Base-by-base conservation (phyloP, 2,888 invertebrate species). In the Trachelus troglodyta region DNA sequence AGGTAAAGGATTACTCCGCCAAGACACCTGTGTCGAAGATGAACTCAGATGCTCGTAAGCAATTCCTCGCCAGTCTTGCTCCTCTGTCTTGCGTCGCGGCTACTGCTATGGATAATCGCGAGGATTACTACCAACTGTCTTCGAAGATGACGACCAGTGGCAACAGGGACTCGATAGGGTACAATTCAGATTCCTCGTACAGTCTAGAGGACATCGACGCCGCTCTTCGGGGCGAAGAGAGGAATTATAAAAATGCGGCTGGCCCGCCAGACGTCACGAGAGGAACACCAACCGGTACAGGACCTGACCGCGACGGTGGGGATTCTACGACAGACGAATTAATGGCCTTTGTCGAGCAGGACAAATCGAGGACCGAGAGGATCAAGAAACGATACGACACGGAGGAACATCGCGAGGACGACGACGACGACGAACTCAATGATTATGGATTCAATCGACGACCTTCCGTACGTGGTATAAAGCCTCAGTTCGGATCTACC, bases 381-480 rank as follows among this genome's bases (percentile, higher is more conserved):
- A 94, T 97, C 30, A 95, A 96, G 84, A 96, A 96, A 89, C 95
- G 97, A 77, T 94, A 94, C 81, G 89, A 90, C 69, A 79, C 80
- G 6, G 89, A 88, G 11, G 86, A 84, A 12, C 81, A 81, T 11
- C 82, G 82, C 30, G 95, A 96, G 79, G 97, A 97, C 84, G 96
- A 97, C 85, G 97, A 97, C 80, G 97, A 97, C 89, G 97, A 97
- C 87, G 97, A 97, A n/a, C 96, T 97, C 88, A 96, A 97, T 85
- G 97, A 97, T 89, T 97, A 97, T 86, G 97, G 97, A 0, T 97
- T 98, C 90, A 96, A 97, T 87, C 94, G 96, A 69, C 93, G 97
- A n/a, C 97, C 97, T 0, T 96, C 97, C 1, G 97, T 98, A 1
- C 94, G 97, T 1, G 97, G 97, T 0, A 97, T 98, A 81, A 97